A percentile compares a stretch with the other conserved stretches of the same genome.
phyloP scores from a whole-genome alignment of 2,888 invertebrate genomes.

The Drosophila dives region DNA sequence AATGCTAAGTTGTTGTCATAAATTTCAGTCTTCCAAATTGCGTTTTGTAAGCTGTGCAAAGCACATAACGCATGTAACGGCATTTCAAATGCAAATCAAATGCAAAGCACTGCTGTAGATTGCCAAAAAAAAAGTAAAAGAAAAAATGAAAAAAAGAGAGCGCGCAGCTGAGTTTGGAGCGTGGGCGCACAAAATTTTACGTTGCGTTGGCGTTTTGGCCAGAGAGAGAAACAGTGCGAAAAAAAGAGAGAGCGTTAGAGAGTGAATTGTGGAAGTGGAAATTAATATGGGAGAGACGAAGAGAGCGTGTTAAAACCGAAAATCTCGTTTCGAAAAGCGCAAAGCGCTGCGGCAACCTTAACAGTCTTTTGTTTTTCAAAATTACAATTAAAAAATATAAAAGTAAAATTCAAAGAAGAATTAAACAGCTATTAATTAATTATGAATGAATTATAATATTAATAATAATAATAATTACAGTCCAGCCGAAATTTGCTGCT shows the following conservation, averaged over 20 bases:
- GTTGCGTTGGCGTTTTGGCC: slow-evolving; percentile 53
- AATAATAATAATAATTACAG: slow-evolving; percentile 31
- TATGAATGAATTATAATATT: slow-evolving; percentile 7
- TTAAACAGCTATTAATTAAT: slow-evolving; percentile 20
- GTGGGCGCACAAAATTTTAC: slow-evolving; percentile 54
- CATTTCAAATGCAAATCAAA: slow-evolving; percentile 53
- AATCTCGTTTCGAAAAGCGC: slow-evolving; percentile 55
- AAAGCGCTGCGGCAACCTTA: slow-evolving; percentile 55
- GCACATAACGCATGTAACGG: slow-evolving; percentile 55
- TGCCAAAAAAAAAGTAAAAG: neutral
- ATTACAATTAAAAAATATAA: slow-evolving; percentile 15
- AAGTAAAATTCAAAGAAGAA: slow-evolving; percentile 10
- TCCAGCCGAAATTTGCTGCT: slow-evolving; percentile 58
- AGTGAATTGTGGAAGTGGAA: slow-evolving; percentile 6
- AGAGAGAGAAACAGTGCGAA: neutral
- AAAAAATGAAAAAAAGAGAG: slow-evolving; percentile 27
- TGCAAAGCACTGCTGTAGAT: slow-evolving; percentile 25
- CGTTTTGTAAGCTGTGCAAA: slow-evolving; percentile 50
- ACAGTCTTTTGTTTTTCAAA: slow-evolving; percentile 60
- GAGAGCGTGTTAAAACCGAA: slow-evolving; percentile 51
- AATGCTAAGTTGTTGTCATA: slow-evolving; percentile 49
- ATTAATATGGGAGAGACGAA: slow-evolving; percentile 16
- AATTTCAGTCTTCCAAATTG: slow-evolving; percentile 57
- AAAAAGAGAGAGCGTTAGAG: slow-evolving; percentile 13
- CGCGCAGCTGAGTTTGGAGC: slow-evolving; percentile 55